Percentiles rank a stretch among this genome's conserved stretches.
phyloP scores from a whole-genome alignment of 2,113 vertebrate genomes.

The Echinops telfairi region DNA sequence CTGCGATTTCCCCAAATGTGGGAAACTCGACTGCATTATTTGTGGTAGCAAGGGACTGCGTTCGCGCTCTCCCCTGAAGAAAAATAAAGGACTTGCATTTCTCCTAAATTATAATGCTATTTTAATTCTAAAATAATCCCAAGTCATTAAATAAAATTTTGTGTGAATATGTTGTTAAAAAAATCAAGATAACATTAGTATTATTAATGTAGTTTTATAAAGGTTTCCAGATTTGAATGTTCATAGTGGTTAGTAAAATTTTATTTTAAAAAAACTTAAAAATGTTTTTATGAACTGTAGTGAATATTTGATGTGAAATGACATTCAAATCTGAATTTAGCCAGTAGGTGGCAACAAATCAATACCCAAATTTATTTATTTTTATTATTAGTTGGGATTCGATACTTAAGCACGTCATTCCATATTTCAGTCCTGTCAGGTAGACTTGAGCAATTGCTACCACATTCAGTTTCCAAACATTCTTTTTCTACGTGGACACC shows the following conservation, averaged over 20 bases:
- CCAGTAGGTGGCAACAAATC: slow-evolving; percentile 81
- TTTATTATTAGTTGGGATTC: too few species aligned
- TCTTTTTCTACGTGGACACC: too few species aligned
- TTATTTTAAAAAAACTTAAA: slow-evolving; percentile 7
- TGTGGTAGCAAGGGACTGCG: too few species aligned
- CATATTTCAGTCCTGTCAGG: too few species aligned
- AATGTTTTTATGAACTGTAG: slow-evolving; percentile 7
- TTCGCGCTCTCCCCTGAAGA: too few species aligned
- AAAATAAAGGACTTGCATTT: slow-evolving; percentile 39
- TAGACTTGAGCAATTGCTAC: too few species aligned
- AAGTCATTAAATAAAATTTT: slow-evolving; percentile 5
- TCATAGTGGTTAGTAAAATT: slow-evolving; percentile 1
- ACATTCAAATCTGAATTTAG: slow-evolving; percentile 58
- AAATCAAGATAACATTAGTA: background rate
- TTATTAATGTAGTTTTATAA: slow-evolving; percentile 12
- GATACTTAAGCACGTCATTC: too few species aligned
- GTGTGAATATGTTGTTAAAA: background rate
- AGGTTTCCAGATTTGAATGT: background rate
- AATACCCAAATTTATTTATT: slow-evolving; percentile 55
- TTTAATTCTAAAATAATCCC: slow-evolving; percentile 22
- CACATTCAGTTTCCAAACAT: too few species aligned
- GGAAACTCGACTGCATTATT: too few species aligned
- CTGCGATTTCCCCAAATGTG: too few species aligned
- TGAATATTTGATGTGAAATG: slow-evolving; percentile 51
- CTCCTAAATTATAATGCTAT: slow-evolving; percentile 29